Evolutionary conservation across 2,113 vertebrate genomes (phyloP).

Genomic region (Seriola rivoliana): DNA sequence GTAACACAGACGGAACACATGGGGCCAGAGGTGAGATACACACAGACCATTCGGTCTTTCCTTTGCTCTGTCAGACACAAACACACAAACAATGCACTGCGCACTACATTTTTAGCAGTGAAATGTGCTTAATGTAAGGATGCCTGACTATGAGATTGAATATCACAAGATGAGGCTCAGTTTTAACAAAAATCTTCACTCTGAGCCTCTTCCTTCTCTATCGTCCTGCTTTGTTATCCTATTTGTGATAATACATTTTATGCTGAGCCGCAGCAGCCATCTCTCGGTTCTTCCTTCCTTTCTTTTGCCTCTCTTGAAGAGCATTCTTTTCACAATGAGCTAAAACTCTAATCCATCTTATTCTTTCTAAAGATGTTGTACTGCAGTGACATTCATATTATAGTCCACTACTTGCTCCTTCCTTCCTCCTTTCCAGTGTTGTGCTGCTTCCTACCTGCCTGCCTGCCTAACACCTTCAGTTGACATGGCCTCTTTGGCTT

Average conservation of each 20-base stretch:
- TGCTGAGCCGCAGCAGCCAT: conserved; percentile 18
- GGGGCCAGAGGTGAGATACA: conserved; percentile 92
- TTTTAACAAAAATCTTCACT: background rate
- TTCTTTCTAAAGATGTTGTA: conserved; percentile 48
- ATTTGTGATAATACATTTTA: conserved; percentile 44
- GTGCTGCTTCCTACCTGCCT: conserved; percentile 50
- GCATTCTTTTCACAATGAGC: conserved; percentile 35
- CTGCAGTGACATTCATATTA: conserved; percentile 55
- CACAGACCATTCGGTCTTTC: conserved; percentile 24
- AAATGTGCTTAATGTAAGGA: conserved; percentile 11
- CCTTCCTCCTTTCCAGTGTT: conserved; percentile 34
- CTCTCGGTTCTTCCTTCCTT: conserved; percentile 14
- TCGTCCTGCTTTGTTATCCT: conserved; percentile 23
- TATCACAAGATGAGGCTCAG: conserved; percentile 2
- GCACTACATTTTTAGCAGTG: conserved; percentile 1
- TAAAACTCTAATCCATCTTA: conserved; percentile 54
- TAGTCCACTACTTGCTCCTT: conserved; percentile 51
- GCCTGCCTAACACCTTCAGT: conserved; percentile 44
- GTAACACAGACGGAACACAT: conserved; percentile 94
- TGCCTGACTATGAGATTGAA: conserved; percentile 1
- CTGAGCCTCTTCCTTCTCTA: background rate
- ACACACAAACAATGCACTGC: conserved; percentile 18
- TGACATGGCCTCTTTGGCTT: conserved; percentile 70
- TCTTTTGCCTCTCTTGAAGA: conserved; percentile 31
- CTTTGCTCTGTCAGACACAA: conserved; percentile 25